Percentiles rank a stretch among this genome's conserved stretches.
These are phyloP conservation scores for Eptatretus burgeri DNA, from an alignment of 2,113 vertebrate species.

Conservation along the genomic window DNA sequence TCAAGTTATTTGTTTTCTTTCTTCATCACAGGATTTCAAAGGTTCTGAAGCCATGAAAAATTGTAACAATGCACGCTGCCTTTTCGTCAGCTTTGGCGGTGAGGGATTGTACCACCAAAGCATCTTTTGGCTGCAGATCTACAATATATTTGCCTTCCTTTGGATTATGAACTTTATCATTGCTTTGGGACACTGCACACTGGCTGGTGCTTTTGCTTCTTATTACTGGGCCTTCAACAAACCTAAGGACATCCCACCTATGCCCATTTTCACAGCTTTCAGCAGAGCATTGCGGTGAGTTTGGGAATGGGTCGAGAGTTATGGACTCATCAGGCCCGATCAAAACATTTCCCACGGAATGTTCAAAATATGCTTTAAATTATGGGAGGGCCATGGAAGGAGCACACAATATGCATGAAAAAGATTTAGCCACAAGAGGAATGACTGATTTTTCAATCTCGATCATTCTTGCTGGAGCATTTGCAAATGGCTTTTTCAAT, in stretches of 20 bases:
- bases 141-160: constrained; percentile 1
- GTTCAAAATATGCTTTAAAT: too few species aligned
- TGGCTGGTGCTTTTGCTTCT: background rate
- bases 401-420: too few species aligned
- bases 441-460: too few species aligned
- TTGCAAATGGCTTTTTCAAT: too few species aligned
- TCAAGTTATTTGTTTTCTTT: background rate
- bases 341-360: too few species aligned
- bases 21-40: constrained; percentile 24
- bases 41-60: background rate
- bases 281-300: background rate
- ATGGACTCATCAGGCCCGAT: background rate
- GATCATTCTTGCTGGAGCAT: too few species aligned
- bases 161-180: background rate
- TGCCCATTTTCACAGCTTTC: background rate
- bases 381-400: too few species aligned
- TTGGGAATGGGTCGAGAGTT: background rate
- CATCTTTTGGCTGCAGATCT: constrained; percentile 34
- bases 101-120: constrained; percentile 53
- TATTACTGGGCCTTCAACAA: constrained; percentile 3
- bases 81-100: constrained; percentile 69
- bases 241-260: background rate
- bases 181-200: background rate
- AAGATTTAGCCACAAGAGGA: too few species aligned
- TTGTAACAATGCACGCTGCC: constrained; percentile 36